Percentiles rank a stretch among this genome's conserved stretches.
phyloP scores from a whole-genome alignment of 2,888 invertebrate genomes.

The Hofmannophila pseudospretella region DNA sequence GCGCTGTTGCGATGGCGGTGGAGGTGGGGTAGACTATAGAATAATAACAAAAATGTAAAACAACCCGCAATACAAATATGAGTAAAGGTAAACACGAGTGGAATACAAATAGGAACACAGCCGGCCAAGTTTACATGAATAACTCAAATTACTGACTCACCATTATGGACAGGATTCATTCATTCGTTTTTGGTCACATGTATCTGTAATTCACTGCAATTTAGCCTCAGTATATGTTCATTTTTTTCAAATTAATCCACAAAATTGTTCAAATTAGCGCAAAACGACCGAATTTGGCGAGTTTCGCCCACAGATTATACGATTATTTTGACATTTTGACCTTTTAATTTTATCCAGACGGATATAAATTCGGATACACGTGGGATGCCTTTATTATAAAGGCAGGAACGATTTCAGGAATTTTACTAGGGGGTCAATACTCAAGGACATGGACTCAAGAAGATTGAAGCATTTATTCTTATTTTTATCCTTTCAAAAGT shows the following conservation, averaged over 20 bases:
- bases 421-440: too few relatives aligned
- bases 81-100: conserved; percentile 8
- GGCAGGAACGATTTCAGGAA: too few relatives aligned
- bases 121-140: conserved; percentile 15
- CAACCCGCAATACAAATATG: conserved; percentile 12
- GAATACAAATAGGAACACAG: conserved; percentile 9
- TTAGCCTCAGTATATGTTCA: not conserved
- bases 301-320: not conserved
- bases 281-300: conserved; percentile 2
- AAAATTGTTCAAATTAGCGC: not conserved
- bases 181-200: not conserved
- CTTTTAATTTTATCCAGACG: too few relatives aligned
- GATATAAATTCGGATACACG: too few relatives aligned
- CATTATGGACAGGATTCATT: conserved; percentile 5
- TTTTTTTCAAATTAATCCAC: conserved; percentile 5
- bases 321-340: not conserved
- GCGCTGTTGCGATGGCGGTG: conserved; percentile 41
- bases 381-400: too few relatives aligned
- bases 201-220: not conserved
- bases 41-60: conserved; percentile 19
- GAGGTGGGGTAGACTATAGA: conserved; percentile 49
- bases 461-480: too few relatives aligned
- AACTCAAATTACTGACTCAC: conserved; percentile 7
- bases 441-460: too few relatives aligned
- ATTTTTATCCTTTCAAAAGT: too few relatives aligned